Percentiles rank a stretch among this genome's conserved stretches.
Evolutionary conservation across 2,113 vertebrate genomes (phyloP).

Genomic region (Saccopteryx leptura): DNA sequence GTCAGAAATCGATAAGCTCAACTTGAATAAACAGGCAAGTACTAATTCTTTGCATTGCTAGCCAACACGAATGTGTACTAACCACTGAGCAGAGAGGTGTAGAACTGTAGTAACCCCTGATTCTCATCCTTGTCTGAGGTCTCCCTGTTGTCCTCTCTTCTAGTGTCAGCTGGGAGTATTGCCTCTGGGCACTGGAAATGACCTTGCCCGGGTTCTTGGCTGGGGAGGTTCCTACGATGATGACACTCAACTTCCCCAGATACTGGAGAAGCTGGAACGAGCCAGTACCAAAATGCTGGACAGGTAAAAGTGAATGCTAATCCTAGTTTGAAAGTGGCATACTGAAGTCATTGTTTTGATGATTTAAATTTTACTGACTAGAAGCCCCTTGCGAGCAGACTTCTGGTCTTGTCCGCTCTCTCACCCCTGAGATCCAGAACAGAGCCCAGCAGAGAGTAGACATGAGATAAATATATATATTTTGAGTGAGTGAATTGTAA

Average conservation of each 20-base stretch:
- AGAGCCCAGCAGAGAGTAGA: neutral
- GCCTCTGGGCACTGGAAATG: constrained; percentile 97
- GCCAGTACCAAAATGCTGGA: constrained; percentile 99
- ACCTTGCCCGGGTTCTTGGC: constrained; percentile 97
- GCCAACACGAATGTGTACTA: neutral
- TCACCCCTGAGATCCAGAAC: neutral
- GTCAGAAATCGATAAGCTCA: constrained; percentile 99
- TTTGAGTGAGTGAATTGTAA: neutral
- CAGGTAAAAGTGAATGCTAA: constrained; percentile 88
- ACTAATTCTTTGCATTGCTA: constrained; percentile 34
- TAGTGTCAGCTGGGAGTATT: constrained; percentile 98
- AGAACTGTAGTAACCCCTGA: neutral
- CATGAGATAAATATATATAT: neutral
- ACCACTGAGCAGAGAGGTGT: neutral
- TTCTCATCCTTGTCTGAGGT: neutral
- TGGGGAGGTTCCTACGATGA: constrained; percentile 98
- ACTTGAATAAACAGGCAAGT: constrained; percentile 97
- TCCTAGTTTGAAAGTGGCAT: neutral
- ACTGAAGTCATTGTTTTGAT: neutral
- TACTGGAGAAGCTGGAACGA: constrained; percentile 97
- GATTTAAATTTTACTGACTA: neutral
- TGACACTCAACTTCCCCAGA: constrained; percentile 97
- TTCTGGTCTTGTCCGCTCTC: neutral
- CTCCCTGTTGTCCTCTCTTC: constrained; percentile 71
- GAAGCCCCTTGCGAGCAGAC: neutral